A percentile compares a stretch with the other conserved stretches of the same genome.
These are phyloP conservation scores for Halyomorpha halys DNA, from an alignment of 1,140 invertebrate species.

Conservation along the genomic window DNA sequence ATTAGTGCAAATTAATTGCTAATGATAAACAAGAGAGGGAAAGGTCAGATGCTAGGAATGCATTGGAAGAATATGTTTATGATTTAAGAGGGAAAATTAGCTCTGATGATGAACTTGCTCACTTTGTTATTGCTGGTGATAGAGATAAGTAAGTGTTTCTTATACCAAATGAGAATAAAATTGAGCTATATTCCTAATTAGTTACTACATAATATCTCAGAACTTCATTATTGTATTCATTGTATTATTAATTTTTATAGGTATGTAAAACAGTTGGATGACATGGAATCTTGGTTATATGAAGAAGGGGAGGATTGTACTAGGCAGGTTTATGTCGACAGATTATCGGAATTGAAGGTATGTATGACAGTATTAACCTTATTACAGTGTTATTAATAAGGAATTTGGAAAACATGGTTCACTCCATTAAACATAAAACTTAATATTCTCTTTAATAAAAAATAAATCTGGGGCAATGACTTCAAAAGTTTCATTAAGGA, in stretches of 20 bases:
- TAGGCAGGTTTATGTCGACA: slow-evolving; percentile 66
- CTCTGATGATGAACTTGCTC: slow-evolving; percentile 51
- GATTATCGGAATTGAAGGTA: slow-evolving; percentile 43
- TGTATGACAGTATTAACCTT: too few species aligned
- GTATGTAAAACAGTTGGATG: slow-evolving; percentile 46
- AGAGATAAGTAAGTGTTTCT: slow-evolving; percentile 20
- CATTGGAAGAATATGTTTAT: slow-evolving; percentile 97
- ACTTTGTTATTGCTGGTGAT: slow-evolving; percentile 61
- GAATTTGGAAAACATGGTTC: too few species aligned
- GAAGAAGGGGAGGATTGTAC: slow-evolving; percentile 86
- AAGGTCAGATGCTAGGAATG: slow-evolving; percentile 87
- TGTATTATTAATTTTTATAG: slow-evolving; percentile 5
- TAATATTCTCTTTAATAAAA: too few species aligned
- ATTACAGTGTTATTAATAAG: too few species aligned
- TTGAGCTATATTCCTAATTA: neutral
- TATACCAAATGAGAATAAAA: neutral
- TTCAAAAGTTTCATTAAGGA: too few species aligned
- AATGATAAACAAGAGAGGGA: slow-evolving; percentile 89
- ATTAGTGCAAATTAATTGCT: slow-evolving; percentile 72
- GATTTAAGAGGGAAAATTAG: slow-evolving; percentile 77
- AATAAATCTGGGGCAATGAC: too few species aligned
- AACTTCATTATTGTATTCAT: neutral
- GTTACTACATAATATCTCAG: neutral
- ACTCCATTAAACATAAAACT: too few species aligned
- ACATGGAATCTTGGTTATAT: slow-evolving; percentile 93